A percentile compares a stretch with the other conserved stretches of the same genome.
Evolutionary conservation across 2,797 vertebrate genomes (phyloP).

Genomic region (Halcyon chelicuti): DNA sequence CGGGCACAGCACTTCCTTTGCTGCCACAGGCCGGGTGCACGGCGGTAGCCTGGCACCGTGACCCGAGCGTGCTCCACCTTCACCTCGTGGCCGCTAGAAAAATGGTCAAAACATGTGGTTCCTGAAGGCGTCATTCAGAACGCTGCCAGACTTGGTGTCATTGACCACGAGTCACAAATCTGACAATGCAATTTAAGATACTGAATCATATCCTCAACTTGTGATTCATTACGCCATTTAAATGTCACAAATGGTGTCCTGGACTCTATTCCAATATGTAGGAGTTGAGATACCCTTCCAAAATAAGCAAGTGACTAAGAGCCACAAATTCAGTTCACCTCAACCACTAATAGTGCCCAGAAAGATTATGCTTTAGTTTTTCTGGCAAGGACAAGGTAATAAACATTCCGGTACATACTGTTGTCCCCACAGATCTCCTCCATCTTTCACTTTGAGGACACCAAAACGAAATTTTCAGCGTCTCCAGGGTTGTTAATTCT

Average conservation of each 20-base stretch:
- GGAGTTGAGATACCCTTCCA: conserved; percentile 34
- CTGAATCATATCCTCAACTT: conserved; percentile 35
- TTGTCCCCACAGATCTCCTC: neutral
- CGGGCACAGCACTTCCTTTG: neutral
- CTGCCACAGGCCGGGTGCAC: rapidly evolving
- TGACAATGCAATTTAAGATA: conserved; percentile 35
- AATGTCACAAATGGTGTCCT: neutral
- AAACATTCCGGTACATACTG: neutral
- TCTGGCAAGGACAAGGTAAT: neutral
- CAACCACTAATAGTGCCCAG: neutral
- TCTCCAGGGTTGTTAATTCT: neutral
- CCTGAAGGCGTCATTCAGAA: neutral
- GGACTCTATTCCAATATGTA: neutral
- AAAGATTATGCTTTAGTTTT: neutral
- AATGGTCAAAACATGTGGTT: neutral
- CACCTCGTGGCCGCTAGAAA: neutral
- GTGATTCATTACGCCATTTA: conserved; percentile 35
- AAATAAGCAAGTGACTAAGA: conserved; percentile 38
- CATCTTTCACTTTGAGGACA: neutral
- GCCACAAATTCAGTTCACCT: conserved; percentile 32
- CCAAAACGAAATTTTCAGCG: neutral
- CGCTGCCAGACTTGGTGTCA: neutral
- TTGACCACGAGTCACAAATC: conserved; percentile 23
- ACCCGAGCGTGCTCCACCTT: neutral
- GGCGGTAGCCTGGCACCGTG: neutral